phyloP scores from a whole-genome alignment of 1,140 invertebrate species.

The Ceratina japonica region DNA sequence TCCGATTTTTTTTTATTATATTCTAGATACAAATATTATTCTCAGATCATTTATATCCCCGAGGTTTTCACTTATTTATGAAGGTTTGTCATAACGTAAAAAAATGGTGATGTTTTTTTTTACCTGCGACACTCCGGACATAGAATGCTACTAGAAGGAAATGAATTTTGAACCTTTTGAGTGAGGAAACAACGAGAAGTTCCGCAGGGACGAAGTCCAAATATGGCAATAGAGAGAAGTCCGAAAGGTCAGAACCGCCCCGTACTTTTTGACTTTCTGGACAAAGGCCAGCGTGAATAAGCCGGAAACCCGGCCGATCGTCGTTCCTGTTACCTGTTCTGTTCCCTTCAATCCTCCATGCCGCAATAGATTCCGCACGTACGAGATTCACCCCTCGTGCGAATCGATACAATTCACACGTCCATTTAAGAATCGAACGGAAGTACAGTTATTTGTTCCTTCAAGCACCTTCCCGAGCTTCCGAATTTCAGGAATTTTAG shows the following conservation, averaged over 20 bases:
- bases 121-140: no score
- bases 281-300: constrained; percentile 64
- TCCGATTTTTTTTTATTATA: no score
- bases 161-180: no score
- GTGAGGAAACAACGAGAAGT: constrained; percentile 10
- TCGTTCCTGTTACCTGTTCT: constrained; percentile 63
- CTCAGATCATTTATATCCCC: no score
- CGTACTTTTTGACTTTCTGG: constrained; percentile 71
- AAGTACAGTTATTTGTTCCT: not conserved
- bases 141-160: no score
- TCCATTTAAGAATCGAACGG: constrained; percentile 26
- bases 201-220: constrained; percentile 63
- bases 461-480: no score
- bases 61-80: no score
- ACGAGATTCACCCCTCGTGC: constrained; percentile 24
- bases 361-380: constrained; percentile 24
- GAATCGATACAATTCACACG: constrained; percentile 53
- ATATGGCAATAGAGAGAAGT: constrained; percentile 61
- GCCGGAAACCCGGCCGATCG: constrained; percentile 74
- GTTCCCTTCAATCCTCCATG: constrained; percentile 33
- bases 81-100: no score
- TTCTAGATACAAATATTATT: no score
- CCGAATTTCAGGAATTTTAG: no score
- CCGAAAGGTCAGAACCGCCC: constrained; percentile 59
- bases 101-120: no score